Evolutionary conservation across 2,113 vertebrate species (phyloP).

Genomic region (Oryzias curvinotus): DNA sequence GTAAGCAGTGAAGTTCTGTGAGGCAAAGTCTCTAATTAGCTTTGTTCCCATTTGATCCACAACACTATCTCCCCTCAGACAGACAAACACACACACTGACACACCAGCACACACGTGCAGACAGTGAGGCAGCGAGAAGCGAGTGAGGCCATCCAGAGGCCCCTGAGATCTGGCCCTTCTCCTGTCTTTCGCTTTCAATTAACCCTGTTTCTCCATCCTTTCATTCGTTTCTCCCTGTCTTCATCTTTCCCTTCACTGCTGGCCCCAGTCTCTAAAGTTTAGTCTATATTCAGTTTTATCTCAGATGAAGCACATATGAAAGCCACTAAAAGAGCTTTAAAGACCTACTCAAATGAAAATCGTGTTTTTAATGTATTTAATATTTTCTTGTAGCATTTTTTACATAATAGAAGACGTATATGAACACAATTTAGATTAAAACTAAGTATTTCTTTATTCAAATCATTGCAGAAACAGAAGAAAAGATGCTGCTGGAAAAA

Average conservation of each 20-base stretch:
- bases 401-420: too few species aligned
- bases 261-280: conserved; percentile 46
- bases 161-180: conserved; percentile 56
- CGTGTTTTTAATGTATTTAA: too few species aligned
- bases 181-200: conserved; percentile 62
- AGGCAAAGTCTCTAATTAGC: conserved; percentile 68
- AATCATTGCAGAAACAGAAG: too few species aligned
- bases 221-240: conserved; percentile 43
- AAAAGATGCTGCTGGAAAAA: too few species aligned
- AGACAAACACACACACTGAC: conserved; percentile 25
- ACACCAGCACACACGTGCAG: conserved; percentile 12
- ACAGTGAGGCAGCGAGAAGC: conserved; percentile 18
- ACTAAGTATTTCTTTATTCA: too few species aligned
- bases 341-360: too few species aligned
- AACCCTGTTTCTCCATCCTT: conserved; percentile 45
- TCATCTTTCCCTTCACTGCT: conserved; percentile 35
- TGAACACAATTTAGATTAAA: too few species aligned
- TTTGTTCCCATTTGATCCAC: conserved; percentile 66
- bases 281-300: conserved; percentile 58
- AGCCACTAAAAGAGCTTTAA: conserved; percentile 51
- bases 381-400: too few species aligned
- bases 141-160: conserved; percentile 34
- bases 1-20: conserved; percentile 28
- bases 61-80: conserved; percentile 45
- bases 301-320: conserved; percentile 38